phyloP scores from a whole-genome alignment of 2,888 invertebrate species.

The Drosophila phalerata region DNA sequence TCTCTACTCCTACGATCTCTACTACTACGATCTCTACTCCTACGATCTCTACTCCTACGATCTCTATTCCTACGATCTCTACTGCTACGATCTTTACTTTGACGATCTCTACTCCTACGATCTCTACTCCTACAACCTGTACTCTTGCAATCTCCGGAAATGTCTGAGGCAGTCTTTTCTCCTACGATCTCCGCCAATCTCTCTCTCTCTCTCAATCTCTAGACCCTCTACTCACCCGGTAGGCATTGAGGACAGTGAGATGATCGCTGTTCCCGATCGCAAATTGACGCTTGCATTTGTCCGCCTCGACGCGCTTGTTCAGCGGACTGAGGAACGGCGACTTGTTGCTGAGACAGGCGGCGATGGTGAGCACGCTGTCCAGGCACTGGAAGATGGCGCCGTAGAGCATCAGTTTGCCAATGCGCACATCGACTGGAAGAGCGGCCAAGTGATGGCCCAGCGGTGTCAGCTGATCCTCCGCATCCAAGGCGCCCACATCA shows the following conservation, averaged over 20 bases:
- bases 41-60: too few relatives aligned
- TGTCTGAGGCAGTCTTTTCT: not conserved
- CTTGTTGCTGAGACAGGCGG: slow-evolving; percentile 92
- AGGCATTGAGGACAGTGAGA: slow-evolving; percentile 93
- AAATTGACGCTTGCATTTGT: slow-evolving; percentile 91
- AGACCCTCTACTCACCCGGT: slow-evolving; percentile 87
- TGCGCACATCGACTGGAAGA: slow-evolving; percentile 95
- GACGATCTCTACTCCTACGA: too few relatives aligned
- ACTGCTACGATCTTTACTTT: too few relatives aligned
- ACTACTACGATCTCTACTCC: too few relatives aligned
- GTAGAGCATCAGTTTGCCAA: slow-evolving; percentile 96
- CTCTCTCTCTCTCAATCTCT: too few relatives aligned
- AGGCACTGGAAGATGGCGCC: slow-evolving; percentile 96
- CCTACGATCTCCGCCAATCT: too few relatives aligned
- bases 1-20: too few relatives aligned
- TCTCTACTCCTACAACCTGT: too few relatives aligned
- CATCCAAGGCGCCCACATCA: slow-evolving; percentile 93
- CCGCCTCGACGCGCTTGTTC: slow-evolving; percentile 90
- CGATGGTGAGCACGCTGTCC: slow-evolving; percentile 96
- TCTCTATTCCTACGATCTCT: too few relatives aligned
- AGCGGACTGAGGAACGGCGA: slow-evolving; percentile 92
- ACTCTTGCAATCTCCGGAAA: too few relatives aligned
- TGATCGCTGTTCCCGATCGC: slow-evolving; percentile 94
- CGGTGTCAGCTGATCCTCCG: slow-evolving; percentile 90
- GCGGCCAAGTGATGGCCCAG: slow-evolving; percentile 95